Base-by-base conservation (phyloP, 2,888 invertebrate species). In the Xestia rhomboidea region DNA sequence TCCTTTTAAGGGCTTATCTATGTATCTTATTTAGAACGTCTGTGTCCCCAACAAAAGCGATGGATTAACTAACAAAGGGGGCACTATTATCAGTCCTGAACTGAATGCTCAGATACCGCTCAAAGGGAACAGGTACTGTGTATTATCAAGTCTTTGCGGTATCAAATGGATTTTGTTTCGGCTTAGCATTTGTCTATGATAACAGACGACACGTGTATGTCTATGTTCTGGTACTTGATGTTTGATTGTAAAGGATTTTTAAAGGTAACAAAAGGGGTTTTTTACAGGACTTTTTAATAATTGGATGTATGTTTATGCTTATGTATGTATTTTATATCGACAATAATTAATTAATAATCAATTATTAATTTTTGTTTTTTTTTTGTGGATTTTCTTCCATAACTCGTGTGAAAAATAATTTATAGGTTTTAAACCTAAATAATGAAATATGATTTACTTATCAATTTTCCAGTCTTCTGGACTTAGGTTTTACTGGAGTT, bases 11-110 rank as follows among this genome's bases (percentile, higher is more conserved):
- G 27, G 49, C 38, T 57, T 68, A 74, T 57, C 51, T 10, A 30
- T 57, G 30, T 11, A 13, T 54, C 44, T 73, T 30, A 70, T 82
- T 67, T 38, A 44, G 51, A 69, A 63, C 66, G 44, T 62, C 81
- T 82, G 66, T 2, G 18, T 6, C 34, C 44, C 15, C n/a, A 68
- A 73, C 74, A 74, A 74, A 64, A 34, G 41, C 21, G 24, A 24
- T 2, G 63, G 69, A 82, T 83, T 66, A 69, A 38, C 34, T 62
- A 54, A 86, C 83, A 83, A 86, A 74, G 57, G 62, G 62, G 10
- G 51, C n/a, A 73, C 41, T 67, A 38, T 76, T 57, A 73, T 80
- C 62, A 73, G 38, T 46, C n/a, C 57, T 49, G 30, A 73, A 67
- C 76, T 62, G 54, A 81, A 82, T 54, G 64, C 54, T 44, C 64